phyloP scores from a whole-genome alignment of 2,113 vertebrate genomes.

The Anhinga anhinga region DNA sequence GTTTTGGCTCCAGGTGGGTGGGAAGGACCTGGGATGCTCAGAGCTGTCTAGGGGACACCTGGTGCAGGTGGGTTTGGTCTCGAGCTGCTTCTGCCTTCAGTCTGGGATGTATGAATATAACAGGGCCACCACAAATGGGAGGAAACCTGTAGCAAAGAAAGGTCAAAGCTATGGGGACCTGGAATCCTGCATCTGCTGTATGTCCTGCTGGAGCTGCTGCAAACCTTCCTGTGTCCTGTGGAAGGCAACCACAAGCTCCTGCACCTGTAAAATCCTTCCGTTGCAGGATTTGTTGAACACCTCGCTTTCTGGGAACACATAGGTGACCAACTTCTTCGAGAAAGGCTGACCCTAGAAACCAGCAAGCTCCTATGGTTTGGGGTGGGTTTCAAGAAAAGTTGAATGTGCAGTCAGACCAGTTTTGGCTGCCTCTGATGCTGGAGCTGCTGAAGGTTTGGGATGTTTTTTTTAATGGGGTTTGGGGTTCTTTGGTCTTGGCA shows the following conservation, averaged over 20 bases:
- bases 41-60: not conserved
- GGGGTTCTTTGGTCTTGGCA: not conserved
- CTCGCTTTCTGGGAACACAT: not conserved
- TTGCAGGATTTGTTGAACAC: not conserved
- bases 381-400: not conserved
- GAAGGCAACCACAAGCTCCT: not conserved
- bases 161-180: not conserved
- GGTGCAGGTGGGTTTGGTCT: not conserved
- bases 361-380: not conserved
- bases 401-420: accelerated
- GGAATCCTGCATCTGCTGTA: not conserved
- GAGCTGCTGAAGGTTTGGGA: not conserved
- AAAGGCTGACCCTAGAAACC: not conserved
- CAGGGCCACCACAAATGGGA: not conserved
- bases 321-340: not conserved
- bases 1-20: accelerated
- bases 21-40: not conserved
- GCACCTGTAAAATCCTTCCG: not conserved
- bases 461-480: too few relatives aligned
- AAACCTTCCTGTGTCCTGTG: not conserved
- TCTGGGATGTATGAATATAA: not conserved
- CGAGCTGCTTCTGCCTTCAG: not conserved
- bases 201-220: not conserved
- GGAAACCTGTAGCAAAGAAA: not conserved
- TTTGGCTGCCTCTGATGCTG: not conserved